Evolutionary conservation across 2,888 invertebrate species (phyloP), one percentile per base, ranked within the genome.

Genomic region (Aphidius colemani): DNA sequence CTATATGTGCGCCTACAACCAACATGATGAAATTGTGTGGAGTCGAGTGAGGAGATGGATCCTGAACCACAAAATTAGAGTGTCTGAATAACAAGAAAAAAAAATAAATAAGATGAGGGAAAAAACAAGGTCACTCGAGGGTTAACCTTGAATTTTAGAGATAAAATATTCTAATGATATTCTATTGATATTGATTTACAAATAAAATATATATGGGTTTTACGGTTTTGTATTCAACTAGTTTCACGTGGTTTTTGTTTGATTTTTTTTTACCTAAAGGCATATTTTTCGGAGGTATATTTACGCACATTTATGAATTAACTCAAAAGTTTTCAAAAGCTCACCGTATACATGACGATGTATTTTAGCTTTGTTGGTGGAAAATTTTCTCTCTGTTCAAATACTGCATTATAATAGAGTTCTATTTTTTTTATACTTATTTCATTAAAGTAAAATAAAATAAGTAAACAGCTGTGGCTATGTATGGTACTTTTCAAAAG

Each of bases 401-500:
- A 7, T 3, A 53, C 3, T 53, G 10, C 40, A 53, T 53, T 10
- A 10, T n/a, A 18, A 18, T 18, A 1, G 2, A 18, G 13, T 18
- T 18, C 1, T 18, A 30, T 30, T 5, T 30, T 30, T n/a, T 30
- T 30, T 30, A 30, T 30, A 5, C 5, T 30, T 5, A 30, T 5
- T 30, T 18, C 13, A 30, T 30, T 30, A 30, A 30, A 30, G 30
- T 30, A 30, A 30, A 30, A 30, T 30, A 30, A 30, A 30, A 30
- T 5, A 30, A 30, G 30, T 30, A 30, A 30, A 30, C 30, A 30
- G 30, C 30, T 30, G 30, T 30, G 30, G 30, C 30, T 30, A 5
- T 5, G 30, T 53, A 53, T 53, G 39, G 10, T 10, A 9, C 39
- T 53, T 53, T 53, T 53, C 53, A 18, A 40, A 53, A 30, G 53